These are phyloP conservation scores for Hydrolagus affinis DNA, from an alignment of 2,113 vertebrate species.

Conservation along the genomic window DNA sequence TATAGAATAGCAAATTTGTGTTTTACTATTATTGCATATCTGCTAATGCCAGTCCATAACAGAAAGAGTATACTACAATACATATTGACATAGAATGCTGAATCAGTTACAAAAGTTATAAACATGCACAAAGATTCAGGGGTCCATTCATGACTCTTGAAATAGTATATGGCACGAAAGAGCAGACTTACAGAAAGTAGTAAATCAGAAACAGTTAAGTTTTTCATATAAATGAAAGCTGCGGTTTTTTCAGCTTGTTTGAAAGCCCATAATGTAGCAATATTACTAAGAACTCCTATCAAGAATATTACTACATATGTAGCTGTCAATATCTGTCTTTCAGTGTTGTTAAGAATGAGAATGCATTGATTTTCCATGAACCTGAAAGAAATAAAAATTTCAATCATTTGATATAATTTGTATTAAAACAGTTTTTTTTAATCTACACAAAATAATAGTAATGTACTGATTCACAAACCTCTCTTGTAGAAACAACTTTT, in stretches of 20 bases:
- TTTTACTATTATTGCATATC: slow-evolving; percentile 7
- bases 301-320: background rate
- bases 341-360: background rate
- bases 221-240: slow-evolving; percentile 1
- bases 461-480: background rate
- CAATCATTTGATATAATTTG: background rate
- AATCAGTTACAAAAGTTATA: background rate
- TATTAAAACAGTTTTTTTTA: background rate
- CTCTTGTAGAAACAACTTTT: background rate
- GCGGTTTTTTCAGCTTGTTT: background rate
- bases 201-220: slow-evolving; percentile 1
- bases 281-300: background rate
- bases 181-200: background rate
- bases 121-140: background rate
- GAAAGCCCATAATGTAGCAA: background rate
- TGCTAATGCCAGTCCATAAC: background rate
- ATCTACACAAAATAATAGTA: background rate
- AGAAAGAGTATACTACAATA: background rate
- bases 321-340: background rate
- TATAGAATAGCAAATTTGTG: background rate
- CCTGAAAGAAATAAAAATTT: background rate
- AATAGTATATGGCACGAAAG: background rate
- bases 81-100: background rate
- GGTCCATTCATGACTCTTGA: background rate
- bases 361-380: background rate